These are phyloP conservation scores for Columba livia DNA, from an alignment of 2,113 vertebrate species.

Conservation along the genomic window DNA sequence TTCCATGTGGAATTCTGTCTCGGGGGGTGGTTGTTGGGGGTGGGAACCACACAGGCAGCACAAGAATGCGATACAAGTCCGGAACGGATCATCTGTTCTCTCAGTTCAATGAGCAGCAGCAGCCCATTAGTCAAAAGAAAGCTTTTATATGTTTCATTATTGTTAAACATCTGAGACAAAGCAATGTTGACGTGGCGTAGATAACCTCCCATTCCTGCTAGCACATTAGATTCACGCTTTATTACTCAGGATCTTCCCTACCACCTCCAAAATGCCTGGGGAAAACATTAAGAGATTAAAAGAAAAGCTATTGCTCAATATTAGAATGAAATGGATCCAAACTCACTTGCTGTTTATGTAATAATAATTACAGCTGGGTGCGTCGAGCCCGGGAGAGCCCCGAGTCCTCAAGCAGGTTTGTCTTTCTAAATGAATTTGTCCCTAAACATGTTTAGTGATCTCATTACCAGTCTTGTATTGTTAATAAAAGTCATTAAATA, in stretches of 20 bases:
- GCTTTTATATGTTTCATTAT: background rate
- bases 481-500: background rate
- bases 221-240: background rate
- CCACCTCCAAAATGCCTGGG: background rate
- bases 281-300: constrained; percentile 29
- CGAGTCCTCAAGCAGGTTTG: background rate
- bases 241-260: background rate
- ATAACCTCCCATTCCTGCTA: background rate
- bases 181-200: background rate
- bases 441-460: background rate
- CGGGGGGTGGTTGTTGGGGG: background rate
- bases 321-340: background rate
- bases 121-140: background rate
- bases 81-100: background rate
- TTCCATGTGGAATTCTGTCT: background rate
- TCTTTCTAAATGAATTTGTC: constrained; percentile 2
- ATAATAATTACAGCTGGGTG: background rate
- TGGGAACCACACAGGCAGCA: background rate
- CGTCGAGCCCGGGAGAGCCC: background rate
- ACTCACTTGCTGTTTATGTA: background rate
- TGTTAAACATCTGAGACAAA: background rate
- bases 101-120: background rate
- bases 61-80: background rate
- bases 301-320: constrained; percentile 32
- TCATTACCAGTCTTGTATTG: background rate